Evolutionary conservation across 1,140 invertebrate genomes (phyloP).

Genomic region (Lepidostoma basale): DNA sequence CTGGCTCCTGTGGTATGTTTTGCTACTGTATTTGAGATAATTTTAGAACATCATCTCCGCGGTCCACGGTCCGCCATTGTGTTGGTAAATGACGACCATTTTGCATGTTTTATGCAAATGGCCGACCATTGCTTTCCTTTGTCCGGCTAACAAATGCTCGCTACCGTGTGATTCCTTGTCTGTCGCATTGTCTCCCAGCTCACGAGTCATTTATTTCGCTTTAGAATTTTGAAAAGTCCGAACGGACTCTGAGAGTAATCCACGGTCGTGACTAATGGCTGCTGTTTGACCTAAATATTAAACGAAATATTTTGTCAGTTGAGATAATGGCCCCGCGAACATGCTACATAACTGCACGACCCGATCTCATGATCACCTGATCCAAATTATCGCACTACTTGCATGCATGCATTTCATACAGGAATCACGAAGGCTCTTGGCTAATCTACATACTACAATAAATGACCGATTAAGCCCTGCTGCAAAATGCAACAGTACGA

Average conservation of each 20-base stretch:
- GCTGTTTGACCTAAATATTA: constrained; percentile 23
- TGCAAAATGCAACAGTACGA: too few relatives aligned
- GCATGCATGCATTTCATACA: too few relatives aligned
- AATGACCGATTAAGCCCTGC: too few relatives aligned
- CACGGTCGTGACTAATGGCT: constrained; percentile 31
- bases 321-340: too few relatives aligned
- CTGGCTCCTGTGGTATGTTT: not conserved
- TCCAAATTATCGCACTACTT: too few relatives aligned
- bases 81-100: constrained; percentile 18
- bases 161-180: constrained; percentile 32
- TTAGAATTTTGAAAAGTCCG: constrained; percentile 13
- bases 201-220: constrained; percentile 17
- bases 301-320: not conserved
- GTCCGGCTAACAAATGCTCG: constrained; percentile 29
- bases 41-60: constrained; percentile 19
- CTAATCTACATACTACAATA: too few relatives aligned
- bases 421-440: too few relatives aligned
- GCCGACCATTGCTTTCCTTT: constrained; percentile 21
- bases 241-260: constrained; percentile 1
- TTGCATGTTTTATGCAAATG: constrained; percentile 38
- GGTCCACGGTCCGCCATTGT: constrained; percentile 5
- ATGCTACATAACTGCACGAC: too few relatives aligned
- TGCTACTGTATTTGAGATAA: constrained; percentile 9
- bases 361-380: too few relatives aligned
- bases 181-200: constrained; percentile 3